These are phyloP conservation scores for Acleris emargana DNA, from an alignment of 2,888 invertebrate species.

Conservation along the genomic window DNA sequence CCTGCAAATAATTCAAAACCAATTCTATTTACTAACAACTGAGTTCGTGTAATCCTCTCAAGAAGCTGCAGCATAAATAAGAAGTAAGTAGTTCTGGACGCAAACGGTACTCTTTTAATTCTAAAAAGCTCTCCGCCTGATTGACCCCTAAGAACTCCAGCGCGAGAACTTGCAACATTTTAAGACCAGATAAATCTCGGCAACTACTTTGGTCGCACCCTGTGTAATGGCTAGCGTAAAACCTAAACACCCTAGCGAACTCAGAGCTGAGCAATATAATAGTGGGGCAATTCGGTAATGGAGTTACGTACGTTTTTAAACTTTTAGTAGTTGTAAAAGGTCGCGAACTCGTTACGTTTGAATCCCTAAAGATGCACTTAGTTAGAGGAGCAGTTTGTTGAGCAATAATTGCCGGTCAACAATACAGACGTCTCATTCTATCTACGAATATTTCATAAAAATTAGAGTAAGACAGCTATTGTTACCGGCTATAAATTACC, in stretches of 20 bases:
- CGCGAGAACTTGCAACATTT: conserved; percentile 32
- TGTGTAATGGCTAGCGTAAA: conserved; percentile 36
- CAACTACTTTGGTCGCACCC: conserved; percentile 29
- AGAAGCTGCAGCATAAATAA: conserved; percentile 61
- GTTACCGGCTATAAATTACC: no score
- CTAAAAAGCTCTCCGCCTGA: conserved; percentile 67
- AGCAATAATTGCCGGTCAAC: no score
- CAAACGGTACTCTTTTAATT: conserved; percentile 67
- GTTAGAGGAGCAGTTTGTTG: no score
- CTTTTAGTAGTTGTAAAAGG: neutral
- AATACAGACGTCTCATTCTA: no score
- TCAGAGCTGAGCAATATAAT: conserved; percentile 26
- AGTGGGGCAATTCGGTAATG: conserved; percentile 34
- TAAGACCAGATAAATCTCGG: conserved; percentile 36
- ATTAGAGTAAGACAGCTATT: no score
- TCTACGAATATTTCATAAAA: no score
- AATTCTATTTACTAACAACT: conserved; percentile 50
- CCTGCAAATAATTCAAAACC: conserved; percentile 3
- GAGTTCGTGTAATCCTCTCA: conserved; percentile 49
- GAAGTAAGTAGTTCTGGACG: conserved; percentile 55
- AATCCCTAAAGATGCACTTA: no score
- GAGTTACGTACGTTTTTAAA: conserved; percentile 13
- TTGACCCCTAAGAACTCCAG: conserved; percentile 48
- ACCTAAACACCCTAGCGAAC: conserved; percentile 33
- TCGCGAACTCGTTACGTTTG: no score